Evolutionary conservation across 2,113 vertebrate species (phyloP), one percentile per base, ranked within the genome.

Genomic region (Ivindomyrus marchei): DNA sequence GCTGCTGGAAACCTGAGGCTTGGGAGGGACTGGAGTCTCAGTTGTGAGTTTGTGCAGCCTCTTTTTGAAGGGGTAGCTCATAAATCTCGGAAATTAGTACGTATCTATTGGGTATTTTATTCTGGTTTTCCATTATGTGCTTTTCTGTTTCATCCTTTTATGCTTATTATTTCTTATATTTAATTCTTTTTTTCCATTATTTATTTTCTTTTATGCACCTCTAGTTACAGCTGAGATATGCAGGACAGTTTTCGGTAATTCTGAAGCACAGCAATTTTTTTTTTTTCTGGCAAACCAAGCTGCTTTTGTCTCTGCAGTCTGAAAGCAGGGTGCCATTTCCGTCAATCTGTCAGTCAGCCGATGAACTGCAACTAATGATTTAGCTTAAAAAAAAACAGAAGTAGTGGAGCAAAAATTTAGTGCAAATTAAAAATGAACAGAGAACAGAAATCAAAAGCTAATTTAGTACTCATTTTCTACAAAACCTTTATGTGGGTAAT

Each of bases 361-460:
- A 56, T 62, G 89, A 83, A 53, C 89, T 45, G 80, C 50, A 27
- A 58, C 56, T 85, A 56, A 89, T 85, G 83, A 89, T 89, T 85
- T 89, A 89, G 77, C 80, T 89, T 46, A 85, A 89, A 89, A 89
- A 89, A 50, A 83, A 89, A 84, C 15, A 46, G 56, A 45, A 89
- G 77, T 42, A 39, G 36, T 62, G 36, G 52, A 89, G 89, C 89
- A 47, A 80, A 85, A 89, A 62, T 36, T 31, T 80, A 17, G 80
- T 8, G 39, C 50, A 85, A 56, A 85, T 85, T 85, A 89, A 89
- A 89, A 85, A 47, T 46, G 52, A 85, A 66, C 89, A 66, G 80
- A 62, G 89, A 62, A 62, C 11, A 85, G 77, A 62, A 27, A 27
- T 17, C 15, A 10, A 85, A 45, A 47, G 80, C 89, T 89, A 47